These are phyloP conservation scores for Kryptolebias ocellatus DNA, from an alignment of 2,797 vertebrate species.

Conservation along the genomic window DNA sequence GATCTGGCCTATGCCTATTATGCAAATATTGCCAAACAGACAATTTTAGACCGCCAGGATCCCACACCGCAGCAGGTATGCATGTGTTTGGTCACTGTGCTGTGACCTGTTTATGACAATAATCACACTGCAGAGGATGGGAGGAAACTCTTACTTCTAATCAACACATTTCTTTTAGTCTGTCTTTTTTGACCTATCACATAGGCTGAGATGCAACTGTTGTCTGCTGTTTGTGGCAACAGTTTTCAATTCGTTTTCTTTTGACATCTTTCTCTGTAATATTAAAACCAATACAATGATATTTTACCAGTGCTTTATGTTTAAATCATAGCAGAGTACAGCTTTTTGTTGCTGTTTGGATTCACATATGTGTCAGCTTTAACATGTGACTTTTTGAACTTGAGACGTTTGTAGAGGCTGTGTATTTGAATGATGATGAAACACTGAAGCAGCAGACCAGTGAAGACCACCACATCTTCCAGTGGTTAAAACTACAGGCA, in stretches of 20 bases:
- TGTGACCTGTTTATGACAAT: neutral
- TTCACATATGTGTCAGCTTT: too few relatives aligned
- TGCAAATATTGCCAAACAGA: slow-evolving; percentile 82
- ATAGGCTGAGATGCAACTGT: too few relatives aligned
- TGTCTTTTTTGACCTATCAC: too few relatives aligned
- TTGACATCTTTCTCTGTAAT: too few relatives aligned
- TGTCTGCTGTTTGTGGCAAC: too few relatives aligned
- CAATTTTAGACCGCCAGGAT: slow-evolving; percentile 69
- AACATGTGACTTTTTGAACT: neutral
- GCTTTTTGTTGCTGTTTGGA: too few relatives aligned
- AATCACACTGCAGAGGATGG: neutral
- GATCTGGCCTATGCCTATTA: slow-evolving; percentile 85
- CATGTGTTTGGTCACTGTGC: too few relatives aligned
- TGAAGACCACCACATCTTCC: slow-evolving; percentile 83
- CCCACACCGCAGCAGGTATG: slow-evolving; percentile 78
- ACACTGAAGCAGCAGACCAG: slow-evolving; percentile 78
- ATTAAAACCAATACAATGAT: too few relatives aligned
- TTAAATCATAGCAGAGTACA: too few relatives aligned
- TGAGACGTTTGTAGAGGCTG: slow-evolving; percentile 80
- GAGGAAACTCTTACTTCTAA: neutral
- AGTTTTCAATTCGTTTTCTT: too few relatives aligned
- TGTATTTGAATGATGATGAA: slow-evolving; percentile 81
- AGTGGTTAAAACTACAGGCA: slow-evolving; percentile 85
- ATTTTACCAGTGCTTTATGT: too few relatives aligned
- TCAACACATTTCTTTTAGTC: neutral